A percentile compares a stretch with the other conserved stretches of the same genome.
Conservation (phyloP, 1,140 invertebrate genomes). For the Drosophila santomea region DNA sequence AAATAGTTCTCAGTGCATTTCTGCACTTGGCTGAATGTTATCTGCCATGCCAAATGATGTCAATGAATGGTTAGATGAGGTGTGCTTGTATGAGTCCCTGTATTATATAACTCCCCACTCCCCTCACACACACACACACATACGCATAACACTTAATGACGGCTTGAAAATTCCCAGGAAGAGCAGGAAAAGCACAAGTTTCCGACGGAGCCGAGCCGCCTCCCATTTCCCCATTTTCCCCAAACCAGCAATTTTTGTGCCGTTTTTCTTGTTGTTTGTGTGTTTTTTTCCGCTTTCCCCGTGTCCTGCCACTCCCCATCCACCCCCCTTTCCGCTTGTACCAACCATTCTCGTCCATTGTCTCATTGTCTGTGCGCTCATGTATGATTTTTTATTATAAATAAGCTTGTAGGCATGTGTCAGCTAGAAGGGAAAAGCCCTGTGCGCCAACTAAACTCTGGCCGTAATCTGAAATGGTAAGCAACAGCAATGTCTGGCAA, state of each 20-base stretch:
- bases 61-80: conserved; percentile 80
- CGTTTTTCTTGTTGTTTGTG: conserved; percentile 47
- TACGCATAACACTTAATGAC: conserved; percentile 63
- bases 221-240: conserved; percentile 31
- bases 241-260: conserved; percentile 25
- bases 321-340: conserved; percentile 28
- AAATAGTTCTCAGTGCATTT: conserved; percentile 1
- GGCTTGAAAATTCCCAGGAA: conserved; percentile 50
- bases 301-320: background rate
- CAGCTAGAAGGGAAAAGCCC: conserved; percentile 37
- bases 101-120: conserved; percentile 37
- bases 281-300: conserved; percentile 31
- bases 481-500: conserved; percentile 48
- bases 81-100: conserved; percentile 52
- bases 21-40: conserved; percentile 79
- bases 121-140: background rate
- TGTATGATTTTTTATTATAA: conserved; percentile 83
- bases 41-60: conserved; percentile 77
- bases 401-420: conserved; percentile 81
- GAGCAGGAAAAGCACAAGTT: conserved; percentile 40
- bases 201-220: conserved; percentile 28
- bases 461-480: conserved; percentile 76
- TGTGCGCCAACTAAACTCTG: conserved; percentile 74
- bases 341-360: conserved; percentile 55
- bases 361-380: conserved; percentile 78